A percentile compares a stretch with the other conserved stretches of the same genome.
phyloP scores from a whole-genome alignment of 2,113 vertebrate species.

The Nothoprocta pentlandii region DNA sequence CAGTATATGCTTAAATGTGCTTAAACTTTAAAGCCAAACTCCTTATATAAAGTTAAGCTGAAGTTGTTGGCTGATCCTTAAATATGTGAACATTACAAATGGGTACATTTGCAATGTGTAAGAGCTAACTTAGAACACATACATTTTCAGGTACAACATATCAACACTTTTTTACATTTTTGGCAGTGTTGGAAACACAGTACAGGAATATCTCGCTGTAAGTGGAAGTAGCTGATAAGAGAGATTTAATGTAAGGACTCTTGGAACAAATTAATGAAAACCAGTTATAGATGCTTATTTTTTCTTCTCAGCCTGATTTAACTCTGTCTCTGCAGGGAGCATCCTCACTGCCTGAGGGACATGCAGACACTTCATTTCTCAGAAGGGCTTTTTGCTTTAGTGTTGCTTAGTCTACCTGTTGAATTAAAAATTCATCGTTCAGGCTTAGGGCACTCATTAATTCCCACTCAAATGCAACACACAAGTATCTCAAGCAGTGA shows the following conservation, averaged over 20 bases:
- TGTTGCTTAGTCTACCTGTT: neutral
- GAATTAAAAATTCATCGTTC: neutral
- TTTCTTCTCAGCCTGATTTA: neutral
- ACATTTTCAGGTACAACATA: neutral
- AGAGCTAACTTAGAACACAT: neutral
- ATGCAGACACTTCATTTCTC: neutral
- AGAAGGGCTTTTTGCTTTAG: neutral
- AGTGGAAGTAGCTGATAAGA: rapidly evolving
- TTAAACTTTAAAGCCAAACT: neutral
- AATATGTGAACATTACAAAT: neutral
- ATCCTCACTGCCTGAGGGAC: neutral
- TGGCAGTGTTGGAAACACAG: neutral
- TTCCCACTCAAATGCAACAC: neutral
- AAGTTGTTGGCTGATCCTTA: neutral
- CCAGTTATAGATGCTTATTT: neutral
- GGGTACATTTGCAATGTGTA: rapidly evolving
- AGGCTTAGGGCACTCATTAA: neutral
- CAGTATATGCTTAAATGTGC: neutral
- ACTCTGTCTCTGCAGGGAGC: neutral
- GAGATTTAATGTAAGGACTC: neutral
- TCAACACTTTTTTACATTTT: neutral
- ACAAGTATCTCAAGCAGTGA: neutral
- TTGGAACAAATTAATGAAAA: neutral
- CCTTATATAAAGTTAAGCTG: neutral
- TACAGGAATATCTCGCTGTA: neutral